Evolutionary conservation across 2,797 vertebrate genomes (phyloP), one percentile per base, ranked within the genome.

Genomic region (Argentina silus): DNA sequence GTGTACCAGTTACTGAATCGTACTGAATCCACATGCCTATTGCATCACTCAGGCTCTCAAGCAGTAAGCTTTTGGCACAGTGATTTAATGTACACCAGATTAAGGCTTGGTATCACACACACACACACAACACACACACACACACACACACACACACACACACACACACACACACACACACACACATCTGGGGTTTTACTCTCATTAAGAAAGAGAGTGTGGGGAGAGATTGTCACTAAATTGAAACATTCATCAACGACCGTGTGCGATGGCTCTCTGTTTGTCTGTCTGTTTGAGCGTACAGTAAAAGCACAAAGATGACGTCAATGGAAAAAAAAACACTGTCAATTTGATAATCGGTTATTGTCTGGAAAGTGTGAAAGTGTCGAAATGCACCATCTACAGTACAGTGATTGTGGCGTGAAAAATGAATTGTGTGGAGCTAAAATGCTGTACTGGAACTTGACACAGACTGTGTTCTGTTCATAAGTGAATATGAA

Each of bases 11-110:
- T 56, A 3, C 71, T 44, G 76, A 79, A 70, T 76, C 79, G 75
- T 81, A n/a, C n/a, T n/a, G 60, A 82, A 79, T 84, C 85, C 73
- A 56, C 78, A 48, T 78, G 85, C 71, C 79, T 91, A 82, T 83
- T 84, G 79, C 74, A 77, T 78, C 75, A 75, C 73, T 75, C 64
- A 47, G 69, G 63, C 84, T 79, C 83, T 84, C n/a, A n/a, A n/a
- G n/a, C 80, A 88, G 82, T 78, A 84, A 83, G 74, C 77, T 63
- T 69, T 62, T 59, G 73, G 84, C 74, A 70, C 76, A 73, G 60
- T 79, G 84, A 87, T 73, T 88, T 87, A 84, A 90, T 85, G 82
- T 73, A 81, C 81, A 78, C 36, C 83, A 85, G 92, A 92, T 93
- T 91, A 92, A 73, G 47, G 77, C 47, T 78, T 85, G 68, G 69